Evolutionary conservation across 2,797 vertebrate genomes (phyloP), one percentile per base, ranked within the genome.

Genomic region (Mormyrops boulengeri): DNA sequence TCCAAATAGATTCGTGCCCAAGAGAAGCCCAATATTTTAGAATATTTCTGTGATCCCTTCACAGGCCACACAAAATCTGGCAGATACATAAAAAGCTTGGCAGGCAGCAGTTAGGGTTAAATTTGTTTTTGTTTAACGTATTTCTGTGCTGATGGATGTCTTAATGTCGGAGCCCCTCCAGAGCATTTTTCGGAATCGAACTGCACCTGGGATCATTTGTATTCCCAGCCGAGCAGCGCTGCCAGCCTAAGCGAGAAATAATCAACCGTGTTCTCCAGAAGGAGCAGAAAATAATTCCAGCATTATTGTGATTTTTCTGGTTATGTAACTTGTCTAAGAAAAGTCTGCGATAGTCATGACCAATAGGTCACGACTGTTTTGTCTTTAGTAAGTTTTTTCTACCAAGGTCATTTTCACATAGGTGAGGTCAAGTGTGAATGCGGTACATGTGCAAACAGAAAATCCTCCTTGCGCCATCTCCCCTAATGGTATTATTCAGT

Each of bases 71-170:
- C 85, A 87, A 87, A 87, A 57, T 52, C 30, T 85, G 82, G n/a
- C 82, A 19, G 47, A 5, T 26, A 49, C 44, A 85, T 87, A n/a
- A 87, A 57, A 60, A 57, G 44, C 30, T 55, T 87, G 52, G 30
- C 53, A 55, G 26, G 85, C 52, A 9, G 52, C 12, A 60, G 53
- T 55, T 55, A 87, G 22, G 85, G 50, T 87, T 57, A 57, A 19
- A 34, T 57, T 87, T 87, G 85, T 7, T 57, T 87, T 87, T 19
- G 53, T 55, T 87, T 55, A 60, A 55, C 7, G 26, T 41, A 87
- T 87, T 87, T 87, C 26, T 87, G 85, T 60, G 85, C 12, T 57
- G 85, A 87, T 60, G 85, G 52, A 38, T 34, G 50, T 87, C 53
- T 87, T 34, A 87, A 38, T 55, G 52, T 87, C 49, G 4, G 50